phyloP scores from a whole-genome alignment of 2,888 invertebrate species.

The Asteroscopus sphinx region DNA sequence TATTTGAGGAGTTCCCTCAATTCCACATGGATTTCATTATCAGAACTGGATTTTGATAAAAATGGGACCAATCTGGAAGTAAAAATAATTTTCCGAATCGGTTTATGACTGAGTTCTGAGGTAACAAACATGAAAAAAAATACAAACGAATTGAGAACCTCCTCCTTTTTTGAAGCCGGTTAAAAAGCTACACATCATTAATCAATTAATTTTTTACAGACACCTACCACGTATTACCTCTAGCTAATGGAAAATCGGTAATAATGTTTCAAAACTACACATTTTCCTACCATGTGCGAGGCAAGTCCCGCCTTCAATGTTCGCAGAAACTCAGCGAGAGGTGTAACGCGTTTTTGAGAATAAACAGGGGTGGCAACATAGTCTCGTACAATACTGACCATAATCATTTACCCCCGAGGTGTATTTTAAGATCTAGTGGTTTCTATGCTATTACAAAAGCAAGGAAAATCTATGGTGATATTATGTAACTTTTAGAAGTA shows the following conservation, averaged over 20 bases:
- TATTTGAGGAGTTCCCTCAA: no score
- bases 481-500: neutral
- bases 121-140: no score
- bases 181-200: neutral
- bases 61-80: no score
- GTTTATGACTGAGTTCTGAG: no score
- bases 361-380: conserved; percentile 29
- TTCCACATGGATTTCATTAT: no score
- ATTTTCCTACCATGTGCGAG: conserved; percentile 35
- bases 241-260: conserved; percentile 30
- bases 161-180: no score
- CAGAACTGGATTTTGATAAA: no score
- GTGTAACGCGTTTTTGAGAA: conserved; percentile 20
- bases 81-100: no score
- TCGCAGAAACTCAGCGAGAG: conserved; percentile 34
- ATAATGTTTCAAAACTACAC: conserved; percentile 34
- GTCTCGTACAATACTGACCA: conserved; percentile 9
- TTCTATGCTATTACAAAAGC: conserved; percentile 19
- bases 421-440: conserved; percentile 9
- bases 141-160: no score
- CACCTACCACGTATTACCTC: conserved; percentile 25
- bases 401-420: conserved; percentile 27
- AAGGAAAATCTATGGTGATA: neutral
- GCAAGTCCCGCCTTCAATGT: conserved; percentile 26
- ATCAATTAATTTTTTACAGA: conserved; percentile 15